These are phyloP conservation scores for Haliclona indistincta DNA, from an alignment of 37 sponge, comb jelly and placozoan genomes.

Conservation along the genomic window DNA sequence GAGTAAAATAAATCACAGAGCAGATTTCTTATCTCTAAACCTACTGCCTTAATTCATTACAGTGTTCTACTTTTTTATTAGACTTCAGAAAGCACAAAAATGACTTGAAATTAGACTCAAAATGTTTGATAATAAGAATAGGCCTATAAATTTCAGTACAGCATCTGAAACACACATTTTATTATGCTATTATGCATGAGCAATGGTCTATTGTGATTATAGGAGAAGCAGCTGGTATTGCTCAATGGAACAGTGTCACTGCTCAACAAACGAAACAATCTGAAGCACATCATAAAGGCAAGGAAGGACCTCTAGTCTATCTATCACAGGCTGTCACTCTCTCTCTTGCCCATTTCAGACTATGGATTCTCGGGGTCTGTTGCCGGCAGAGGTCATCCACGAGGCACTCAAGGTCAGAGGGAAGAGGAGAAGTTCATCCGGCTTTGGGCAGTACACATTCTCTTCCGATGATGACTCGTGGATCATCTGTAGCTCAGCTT, in stretches of 20 bases:
- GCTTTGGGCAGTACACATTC: neutral
- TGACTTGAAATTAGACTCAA: too few species aligned
- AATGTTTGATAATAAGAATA: too few species aligned
- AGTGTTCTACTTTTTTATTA: too few species aligned
- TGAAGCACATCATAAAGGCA: conserved; percentile 15
- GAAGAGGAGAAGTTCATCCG: neutral
- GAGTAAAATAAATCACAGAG: neutral
- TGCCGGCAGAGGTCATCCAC: conserved; percentile 19
- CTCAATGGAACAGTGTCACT: neutral
- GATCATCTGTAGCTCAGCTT: conserved; percentile 44
- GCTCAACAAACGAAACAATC: neutral
- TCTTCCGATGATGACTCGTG: conserved; percentile 35
- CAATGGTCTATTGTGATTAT: too few species aligned
- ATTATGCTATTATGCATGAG: too few species aligned
- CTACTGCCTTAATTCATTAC: too few species aligned
- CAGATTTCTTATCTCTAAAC: too few species aligned
- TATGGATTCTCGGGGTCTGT: conserved; percentile 44
- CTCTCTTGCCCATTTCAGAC: conserved; percentile 50
- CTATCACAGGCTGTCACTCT: too few species aligned
- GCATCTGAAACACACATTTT: too few species aligned
- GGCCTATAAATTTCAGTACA: too few species aligned
- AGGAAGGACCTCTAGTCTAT: neutral
- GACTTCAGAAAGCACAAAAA: too few species aligned
- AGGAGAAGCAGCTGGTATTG: neutral
- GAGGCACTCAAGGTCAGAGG: neutral